phyloP scores from a whole-genome alignment of 2,113 vertebrate species.

The Psittacara wagleri region DNA sequence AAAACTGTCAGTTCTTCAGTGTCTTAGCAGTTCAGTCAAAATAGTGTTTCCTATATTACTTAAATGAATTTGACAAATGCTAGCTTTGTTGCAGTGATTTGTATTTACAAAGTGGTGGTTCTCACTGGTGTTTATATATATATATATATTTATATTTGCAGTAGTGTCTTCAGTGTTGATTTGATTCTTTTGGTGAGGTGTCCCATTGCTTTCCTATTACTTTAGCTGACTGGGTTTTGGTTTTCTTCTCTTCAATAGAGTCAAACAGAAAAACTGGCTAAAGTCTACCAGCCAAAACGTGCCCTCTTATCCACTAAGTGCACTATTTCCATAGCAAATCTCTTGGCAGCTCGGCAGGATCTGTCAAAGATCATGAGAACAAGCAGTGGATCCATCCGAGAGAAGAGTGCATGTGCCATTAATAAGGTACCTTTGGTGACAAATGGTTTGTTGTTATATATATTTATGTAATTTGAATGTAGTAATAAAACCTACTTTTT shows the following conservation, averaged over 20 bases:
- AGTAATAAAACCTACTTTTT: not conserved
- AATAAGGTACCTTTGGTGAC: constrained; percentile 85
- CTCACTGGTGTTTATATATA: not conserved
- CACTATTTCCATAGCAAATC: constrained; percentile 85
- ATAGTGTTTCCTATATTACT: not conserved
- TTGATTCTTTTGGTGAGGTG: not conserved
- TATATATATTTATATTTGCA: not conserved
- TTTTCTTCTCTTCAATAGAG: constrained; percentile 73
- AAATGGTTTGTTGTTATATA: not conserved
- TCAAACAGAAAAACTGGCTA: constrained; percentile 89
- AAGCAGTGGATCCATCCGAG: constrained; percentile 90
- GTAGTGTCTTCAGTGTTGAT: not conserved
- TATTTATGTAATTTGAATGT: not conserved
- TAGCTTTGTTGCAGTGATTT: not conserved
- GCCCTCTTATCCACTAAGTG: constrained; percentile 81
- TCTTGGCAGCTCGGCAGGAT: constrained; percentile 92
- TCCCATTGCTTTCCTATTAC: not conserved
- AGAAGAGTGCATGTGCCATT: constrained; percentile 94
- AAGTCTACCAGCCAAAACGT: constrained; percentile 92
- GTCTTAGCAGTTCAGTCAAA: not conserved
- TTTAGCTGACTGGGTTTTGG: not conserved
- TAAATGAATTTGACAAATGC: not conserved
- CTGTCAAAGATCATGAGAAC: constrained; percentile 95
- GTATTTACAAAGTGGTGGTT: not conserved
- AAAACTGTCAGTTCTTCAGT: not conserved